Evolutionary conservation across 2,888 invertebrate genomes (phyloP).

Genomic region (Pediacus dermestoides): DNA sequence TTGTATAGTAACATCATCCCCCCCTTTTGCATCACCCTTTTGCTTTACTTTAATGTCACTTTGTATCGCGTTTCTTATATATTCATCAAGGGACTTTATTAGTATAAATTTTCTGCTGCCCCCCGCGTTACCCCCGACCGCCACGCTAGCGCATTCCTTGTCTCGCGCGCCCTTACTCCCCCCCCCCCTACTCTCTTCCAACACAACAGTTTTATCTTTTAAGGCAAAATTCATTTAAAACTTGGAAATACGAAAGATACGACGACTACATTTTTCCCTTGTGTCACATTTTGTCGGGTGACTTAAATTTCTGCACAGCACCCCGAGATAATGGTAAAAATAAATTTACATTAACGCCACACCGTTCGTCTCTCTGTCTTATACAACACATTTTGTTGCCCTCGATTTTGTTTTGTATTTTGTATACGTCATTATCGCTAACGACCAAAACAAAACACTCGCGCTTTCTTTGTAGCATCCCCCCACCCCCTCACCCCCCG

Average conservation of each 20-base stretch:
- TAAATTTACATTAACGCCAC: constrained; percentile 34
- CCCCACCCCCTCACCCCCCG: constrained; percentile 24
- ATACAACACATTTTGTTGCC: too few relatives aligned
- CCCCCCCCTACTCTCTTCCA: too few relatives aligned
- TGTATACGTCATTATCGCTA: constrained; percentile 47
- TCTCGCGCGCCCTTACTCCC: too few relatives aligned
- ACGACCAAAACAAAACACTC: constrained; percentile 47
- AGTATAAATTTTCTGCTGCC: constrained; percentile 34
- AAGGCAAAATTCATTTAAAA: constrained; percentile 16
- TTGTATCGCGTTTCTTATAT: constrained; percentile 49
- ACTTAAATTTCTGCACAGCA: constrained; percentile 42
- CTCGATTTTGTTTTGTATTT: too few relatives aligned
- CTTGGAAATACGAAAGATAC: constrained; percentile 24
- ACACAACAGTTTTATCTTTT: constrained; percentile 17
- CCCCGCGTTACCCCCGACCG: constrained; percentile 12
- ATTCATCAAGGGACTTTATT: constrained; percentile 50
- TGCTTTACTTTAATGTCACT: constrained; percentile 47
- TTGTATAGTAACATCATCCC: too few relatives aligned
- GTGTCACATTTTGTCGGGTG: constrained; percentile 43
- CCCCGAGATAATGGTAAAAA: constrained; percentile 40
- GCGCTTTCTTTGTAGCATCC: constrained; percentile 41
- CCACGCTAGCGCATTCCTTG: too few relatives aligned
- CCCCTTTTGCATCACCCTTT: too few relatives aligned
- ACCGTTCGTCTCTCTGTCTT: constrained; percentile 13
- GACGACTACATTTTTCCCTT: constrained; percentile 43